These are phyloP conservation scores for Hydropsyche betteni DNA, from an alignment of 2,888 invertebrate species.

Conservation along the genomic window DNA sequence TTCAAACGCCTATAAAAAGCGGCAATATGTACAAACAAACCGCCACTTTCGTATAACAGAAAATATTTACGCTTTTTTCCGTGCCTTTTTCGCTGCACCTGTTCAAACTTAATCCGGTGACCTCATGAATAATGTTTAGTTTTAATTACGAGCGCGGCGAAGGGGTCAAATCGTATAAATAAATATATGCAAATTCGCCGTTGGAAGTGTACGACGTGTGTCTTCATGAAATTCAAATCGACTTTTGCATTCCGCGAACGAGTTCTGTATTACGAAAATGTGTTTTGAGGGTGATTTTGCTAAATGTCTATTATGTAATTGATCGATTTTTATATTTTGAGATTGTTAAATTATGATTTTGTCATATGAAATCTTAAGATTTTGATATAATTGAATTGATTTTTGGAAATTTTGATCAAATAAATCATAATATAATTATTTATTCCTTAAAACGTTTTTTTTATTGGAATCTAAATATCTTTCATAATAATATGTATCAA, in stretches of 20 bases:
- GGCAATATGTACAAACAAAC: no score
- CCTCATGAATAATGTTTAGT: conserved; percentile 39
- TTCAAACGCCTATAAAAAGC: no score
- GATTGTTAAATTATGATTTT: no score
- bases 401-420: no score
- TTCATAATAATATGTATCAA: no score
- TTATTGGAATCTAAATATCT: no score
- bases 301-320: neutral
- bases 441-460: no score
- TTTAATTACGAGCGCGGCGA: conserved; percentile 31
- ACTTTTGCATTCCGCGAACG: conserved; percentile 11
- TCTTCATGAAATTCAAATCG: conserved; percentile 29
- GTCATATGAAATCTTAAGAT: no score
- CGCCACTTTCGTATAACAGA: no score
- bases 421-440: no score
- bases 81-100: conserved; percentile 17
- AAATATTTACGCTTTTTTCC: conserved; percentile 16
- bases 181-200: neutral
- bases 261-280: neutral
- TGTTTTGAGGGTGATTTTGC: neutral
- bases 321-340: no score
- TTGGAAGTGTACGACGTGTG: conserved; percentile 1
- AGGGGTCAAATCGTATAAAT: conserved; percentile 20
- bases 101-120: conserved; percentile 38
- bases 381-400: no score